Evolutionary conservation across 2,888 invertebrate species (phyloP), one percentile per base, ranked within the genome.

Genomic region (Eupithecia pulchellata): DNA sequence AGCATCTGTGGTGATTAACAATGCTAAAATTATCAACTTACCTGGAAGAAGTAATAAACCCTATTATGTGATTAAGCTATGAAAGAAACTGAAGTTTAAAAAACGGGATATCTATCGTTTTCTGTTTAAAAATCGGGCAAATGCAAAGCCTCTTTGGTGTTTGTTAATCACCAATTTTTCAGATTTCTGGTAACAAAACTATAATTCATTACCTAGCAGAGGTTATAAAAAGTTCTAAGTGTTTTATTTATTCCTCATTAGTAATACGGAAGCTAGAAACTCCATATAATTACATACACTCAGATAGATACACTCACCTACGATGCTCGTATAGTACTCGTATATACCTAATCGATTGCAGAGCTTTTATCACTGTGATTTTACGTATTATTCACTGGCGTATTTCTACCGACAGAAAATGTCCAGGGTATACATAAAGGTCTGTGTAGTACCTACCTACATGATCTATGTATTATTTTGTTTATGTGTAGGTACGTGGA

Each of bases 401-500:
- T 25, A 52, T 52, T 25, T 52, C 52, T 52, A 25, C 25, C 20
- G 25, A 52, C 52, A 52, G 52, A 52, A 52, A 52, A 25, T 52
- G 52, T 25, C 52, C 13, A 52, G 52, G 52, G 52, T 25, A 25
- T 52, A 52, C 52, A 25, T 52, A 52, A 52, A 52, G 52, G 52
- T 47, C 47, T 20, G 47, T 52, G n/a, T 42, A 52, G 52, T 11
- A 52, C 25, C 32, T 32, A 32, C 39, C 17, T 57, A 57, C 29
- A 57, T 57, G 29, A 64, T 70, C 60, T 29, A 68, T 64, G 70
- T 74, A 72, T 65, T 65, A 61, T 73, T 68, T 81, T 85, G 85
- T 87, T 87, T 86, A 84, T 80, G 83, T 25, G 52, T n/a, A 6
- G 32, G 47, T 47, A 47, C 47, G 20, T 47, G 71, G 73, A 83